Percentiles rank a stretch among this genome's conserved stretches.
Conservation (phyloP, 2,113 vertebrate genomes). For the Lepus europaeus region DNA sequence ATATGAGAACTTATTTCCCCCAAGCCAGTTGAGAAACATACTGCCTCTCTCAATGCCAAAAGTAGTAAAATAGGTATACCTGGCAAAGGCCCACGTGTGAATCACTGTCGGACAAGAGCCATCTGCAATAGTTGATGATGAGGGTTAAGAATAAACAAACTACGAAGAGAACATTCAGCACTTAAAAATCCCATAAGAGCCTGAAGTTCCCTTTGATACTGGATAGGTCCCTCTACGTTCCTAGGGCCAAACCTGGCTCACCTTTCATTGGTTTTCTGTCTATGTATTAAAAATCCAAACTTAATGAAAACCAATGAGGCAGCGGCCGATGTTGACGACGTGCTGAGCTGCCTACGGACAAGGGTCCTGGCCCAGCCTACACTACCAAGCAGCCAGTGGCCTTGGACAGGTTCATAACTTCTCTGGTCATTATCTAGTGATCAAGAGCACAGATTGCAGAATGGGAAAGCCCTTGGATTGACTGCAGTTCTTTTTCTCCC, state of each 20-base stretch:
- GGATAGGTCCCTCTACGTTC: neutral
- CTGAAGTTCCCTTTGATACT: constrained; percentile 12
- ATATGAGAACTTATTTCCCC: neutral
- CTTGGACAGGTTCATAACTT: neutral
- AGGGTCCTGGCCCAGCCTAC: neutral
- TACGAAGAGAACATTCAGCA: neutral
- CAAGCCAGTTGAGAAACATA: neutral
- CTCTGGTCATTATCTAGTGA: neutral
- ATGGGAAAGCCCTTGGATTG: neutral
- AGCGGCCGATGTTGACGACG: constrained; percentile 1
- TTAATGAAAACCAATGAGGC: constrained; percentile 38
- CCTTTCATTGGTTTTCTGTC: constrained; percentile 49
- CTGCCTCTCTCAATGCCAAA: neutral
- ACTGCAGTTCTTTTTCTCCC: constrained; percentile 20
- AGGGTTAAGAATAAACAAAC: neutral
- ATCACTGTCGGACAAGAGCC: neutral
- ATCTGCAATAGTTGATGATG: neutral
- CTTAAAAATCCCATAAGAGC: neutral
- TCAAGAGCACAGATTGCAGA: constrained; percentile 8
- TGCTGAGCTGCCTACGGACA: neutral
- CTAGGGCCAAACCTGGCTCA: neutral
- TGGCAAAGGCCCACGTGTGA: neutral
- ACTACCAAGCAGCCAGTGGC: constrained; percentile 8
- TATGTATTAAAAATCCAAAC: neutral
- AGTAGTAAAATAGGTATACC: neutral